A percentile compares a stretch with the other conserved stretches of the same genome.
phyloP scores from a whole-genome alignment of 2,888 invertebrate species.

The Ophraella communa region DNA sequence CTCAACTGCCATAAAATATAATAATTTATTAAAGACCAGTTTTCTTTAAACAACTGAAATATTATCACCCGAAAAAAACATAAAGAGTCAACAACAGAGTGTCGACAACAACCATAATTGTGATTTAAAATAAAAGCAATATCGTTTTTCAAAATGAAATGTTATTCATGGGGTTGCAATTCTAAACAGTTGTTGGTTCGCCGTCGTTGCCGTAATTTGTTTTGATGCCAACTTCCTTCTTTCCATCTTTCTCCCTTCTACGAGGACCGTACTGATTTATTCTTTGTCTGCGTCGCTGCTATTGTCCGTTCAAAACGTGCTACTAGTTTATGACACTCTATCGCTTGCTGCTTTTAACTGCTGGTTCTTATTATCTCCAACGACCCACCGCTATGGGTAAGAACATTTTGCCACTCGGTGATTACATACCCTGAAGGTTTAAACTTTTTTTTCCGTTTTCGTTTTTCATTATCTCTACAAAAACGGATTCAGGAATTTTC shows the following conservation, averaged over 20 bases:
- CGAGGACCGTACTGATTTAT: slow-evolving; percentile 25
- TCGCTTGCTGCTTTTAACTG: slow-evolving; percentile 2
- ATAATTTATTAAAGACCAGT: slow-evolving; percentile 17
- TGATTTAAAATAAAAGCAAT: slow-evolving; percentile 25
- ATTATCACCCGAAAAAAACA: slow-evolving; percentile 14
- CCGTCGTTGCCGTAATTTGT: slow-evolving; percentile 31
- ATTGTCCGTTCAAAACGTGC: neutral
- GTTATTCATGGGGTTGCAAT: slow-evolving; percentile 29
- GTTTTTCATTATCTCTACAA: no score
- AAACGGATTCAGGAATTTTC: neutral
- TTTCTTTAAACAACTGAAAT: slow-evolving; percentile 14
- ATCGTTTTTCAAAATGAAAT: slow-evolving; percentile 29
- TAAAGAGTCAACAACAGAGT: slow-evolving; percentile 21
- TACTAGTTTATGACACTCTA: slow-evolving; percentile 7
- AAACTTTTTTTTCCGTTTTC: neutral
- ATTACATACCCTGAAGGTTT: neutral
- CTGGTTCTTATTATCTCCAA: neutral
- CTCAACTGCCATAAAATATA: slow-evolving; percentile 5
- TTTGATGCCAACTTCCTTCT: slow-evolving; percentile 31
- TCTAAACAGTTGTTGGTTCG: slow-evolving; percentile 28
- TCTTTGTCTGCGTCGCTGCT: slow-evolving; percentile 13
- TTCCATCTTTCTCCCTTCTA: slow-evolving; percentile 26
- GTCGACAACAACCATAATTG: slow-evolving; percentile 19
- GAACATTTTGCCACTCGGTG: neutral
- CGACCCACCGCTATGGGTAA: neutral